A percentile compares a stretch with the other conserved stretches of the same genome.
Evolutionary conservation across 1,140 invertebrate species (phyloP).

Genomic region (Lepidurus arcticus): DNA sequence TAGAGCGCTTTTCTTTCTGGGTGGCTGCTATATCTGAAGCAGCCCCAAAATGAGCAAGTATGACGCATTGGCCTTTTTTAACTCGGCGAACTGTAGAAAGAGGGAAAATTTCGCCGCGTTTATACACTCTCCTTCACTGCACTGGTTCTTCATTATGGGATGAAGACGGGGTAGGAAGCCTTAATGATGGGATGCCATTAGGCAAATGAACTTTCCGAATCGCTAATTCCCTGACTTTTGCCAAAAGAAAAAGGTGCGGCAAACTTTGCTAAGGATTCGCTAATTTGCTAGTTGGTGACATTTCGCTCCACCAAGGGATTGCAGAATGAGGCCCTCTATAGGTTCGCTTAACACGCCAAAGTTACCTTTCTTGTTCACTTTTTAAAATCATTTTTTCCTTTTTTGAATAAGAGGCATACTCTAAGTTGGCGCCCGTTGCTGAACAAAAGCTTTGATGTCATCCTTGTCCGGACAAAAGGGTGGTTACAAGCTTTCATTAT

Average conservation of each 20-base stretch:
- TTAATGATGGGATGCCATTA: slow-evolving; percentile 15
- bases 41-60: no score
- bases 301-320: background rate
- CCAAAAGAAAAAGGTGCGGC: background rate
- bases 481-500: background rate
- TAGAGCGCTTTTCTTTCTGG: no score
- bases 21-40: no score
- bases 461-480: slow-evolving; percentile 1
- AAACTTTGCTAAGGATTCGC: background rate
- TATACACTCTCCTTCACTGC: background rate
- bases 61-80: no score
- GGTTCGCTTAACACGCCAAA: background rate
- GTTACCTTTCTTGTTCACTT: background rate
- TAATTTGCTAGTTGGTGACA: background rate
- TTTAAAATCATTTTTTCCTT: background rate
- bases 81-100: background rate
- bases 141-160: background rate
- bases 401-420: background rate
- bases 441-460: slow-evolving; percentile 14
- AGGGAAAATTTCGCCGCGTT: background rate
- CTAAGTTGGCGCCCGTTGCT: background rate
- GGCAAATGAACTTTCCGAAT: background rate
- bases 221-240: background rate
- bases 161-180: background rate
- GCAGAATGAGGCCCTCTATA: background rate